These are phyloP conservation scores for Mycteria americana DNA, from an alignment of 2,797 vertebrate genomes.

Conservation along the genomic window DNA sequence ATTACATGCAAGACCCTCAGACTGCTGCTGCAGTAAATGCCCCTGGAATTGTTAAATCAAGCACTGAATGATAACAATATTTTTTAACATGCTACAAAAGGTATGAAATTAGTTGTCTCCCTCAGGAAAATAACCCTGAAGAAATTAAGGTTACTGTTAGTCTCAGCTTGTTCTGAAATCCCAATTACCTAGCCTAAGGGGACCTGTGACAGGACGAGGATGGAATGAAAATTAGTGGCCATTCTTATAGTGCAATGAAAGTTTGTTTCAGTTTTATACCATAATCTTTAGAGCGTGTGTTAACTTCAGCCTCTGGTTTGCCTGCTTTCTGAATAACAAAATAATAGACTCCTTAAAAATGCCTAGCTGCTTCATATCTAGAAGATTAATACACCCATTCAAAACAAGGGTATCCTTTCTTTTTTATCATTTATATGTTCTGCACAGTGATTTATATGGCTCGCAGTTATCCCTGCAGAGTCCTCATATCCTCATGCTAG, in stretches of 20 bases:
- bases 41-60: neutral
- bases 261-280: neutral
- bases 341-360: neutral
- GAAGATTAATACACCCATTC: neutral
- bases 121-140: neutral
- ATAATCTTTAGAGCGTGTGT: neutral
- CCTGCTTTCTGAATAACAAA: neutral
- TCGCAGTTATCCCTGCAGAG: neutral
- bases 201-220: neutral
- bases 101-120: neutral
- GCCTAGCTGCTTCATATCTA: neutral
- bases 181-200: neutral
- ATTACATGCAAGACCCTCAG: neutral
- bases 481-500: neutral
- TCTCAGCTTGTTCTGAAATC: conserved; percentile 17
- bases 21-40: neutral
- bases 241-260: neutral
- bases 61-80: neutral
- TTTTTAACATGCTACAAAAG: neutral
- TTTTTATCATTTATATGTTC: neutral
- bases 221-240: neutral
- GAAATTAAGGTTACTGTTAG: neutral
- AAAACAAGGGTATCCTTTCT: neutral
- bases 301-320: neutral
- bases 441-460: neutral